phyloP scores from a whole-genome alignment of 2,888 invertebrate species.

The Azorinus chamasolen region DNA sequence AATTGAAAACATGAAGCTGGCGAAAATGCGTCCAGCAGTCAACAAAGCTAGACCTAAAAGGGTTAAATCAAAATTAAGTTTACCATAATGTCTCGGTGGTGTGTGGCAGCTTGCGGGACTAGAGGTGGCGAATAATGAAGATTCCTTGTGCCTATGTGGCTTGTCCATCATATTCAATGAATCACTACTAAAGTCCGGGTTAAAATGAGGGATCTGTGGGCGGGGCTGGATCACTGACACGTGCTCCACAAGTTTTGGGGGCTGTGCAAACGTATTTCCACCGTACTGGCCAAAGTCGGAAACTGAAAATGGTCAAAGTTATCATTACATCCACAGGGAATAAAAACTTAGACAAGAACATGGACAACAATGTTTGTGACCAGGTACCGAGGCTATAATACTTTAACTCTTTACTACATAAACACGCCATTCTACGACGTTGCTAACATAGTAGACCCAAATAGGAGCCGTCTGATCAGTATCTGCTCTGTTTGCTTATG shows the following conservation, averaged over 20 bases:
- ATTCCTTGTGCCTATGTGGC: conserved; percentile 71
- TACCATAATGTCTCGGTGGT: conserved; percentile 76
- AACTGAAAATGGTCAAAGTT: conserved; percentile 4
- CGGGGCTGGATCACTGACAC: conserved; percentile 82
- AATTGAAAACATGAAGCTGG: no score
- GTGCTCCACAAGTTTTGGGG: conserved; percentile 81
- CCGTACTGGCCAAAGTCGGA: conserved; percentile 68
- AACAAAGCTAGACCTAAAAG: no score
- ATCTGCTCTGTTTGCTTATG: no score
- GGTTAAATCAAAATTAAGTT: conserved; percentile 6
- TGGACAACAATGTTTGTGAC: no score
- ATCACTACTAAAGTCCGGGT: conserved; percentile 66
- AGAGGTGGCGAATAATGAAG: conserved; percentile 66
- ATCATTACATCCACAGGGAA: not conserved
- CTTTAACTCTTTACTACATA: no score
- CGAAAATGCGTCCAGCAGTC: no score
- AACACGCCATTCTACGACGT: no score
- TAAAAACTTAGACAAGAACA: no score
- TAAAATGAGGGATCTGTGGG: conserved; percentile 62
- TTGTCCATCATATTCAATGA: conserved; percentile 79
- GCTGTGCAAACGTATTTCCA: conserved; percentile 56
- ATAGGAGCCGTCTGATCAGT: no score
- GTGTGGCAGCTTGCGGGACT: conserved; percentile 75
- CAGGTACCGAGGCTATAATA: no score
- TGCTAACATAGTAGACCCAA: no score